A percentile compares a stretch with the other conserved stretches of the same genome.
These are phyloP conservation scores for Prolemur simus DNA, from an alignment of 2,113 vertebrate genomes.

Conservation along the genomic window DNA sequence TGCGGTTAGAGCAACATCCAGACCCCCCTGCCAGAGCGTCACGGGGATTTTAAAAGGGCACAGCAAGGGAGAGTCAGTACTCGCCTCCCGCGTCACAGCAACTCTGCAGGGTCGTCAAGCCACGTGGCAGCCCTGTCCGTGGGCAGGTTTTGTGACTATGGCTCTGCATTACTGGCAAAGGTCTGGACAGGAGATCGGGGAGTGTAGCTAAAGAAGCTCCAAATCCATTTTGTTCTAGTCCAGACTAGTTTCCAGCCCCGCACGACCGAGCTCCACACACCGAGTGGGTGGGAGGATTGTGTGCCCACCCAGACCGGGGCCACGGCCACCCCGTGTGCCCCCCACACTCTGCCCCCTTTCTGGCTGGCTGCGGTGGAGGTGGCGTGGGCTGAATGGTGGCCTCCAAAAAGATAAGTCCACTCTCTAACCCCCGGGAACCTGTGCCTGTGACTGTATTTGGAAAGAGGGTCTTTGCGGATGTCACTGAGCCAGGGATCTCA, in stretches of 20 bases:
- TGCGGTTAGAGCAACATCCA: no score
- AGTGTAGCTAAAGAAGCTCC: not conserved
- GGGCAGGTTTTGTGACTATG: fast-evolving
- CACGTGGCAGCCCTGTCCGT: not conserved
- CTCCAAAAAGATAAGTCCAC: not conserved
- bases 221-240: not conserved
- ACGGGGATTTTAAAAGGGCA: not conserved
- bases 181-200: fast-evolving
- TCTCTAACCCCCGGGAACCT: not conserved
- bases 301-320: not conserved
- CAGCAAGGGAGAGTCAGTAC: not conserved
- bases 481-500: not conserved
- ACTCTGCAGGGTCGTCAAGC: not conserved
- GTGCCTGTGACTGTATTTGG: no score
- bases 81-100: not conserved
- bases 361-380: not conserved
- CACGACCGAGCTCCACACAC: not conserved
- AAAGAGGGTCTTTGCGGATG: not conserved
- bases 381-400: not conserved
- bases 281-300: not conserved
- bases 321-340: no score
- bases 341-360: no score
- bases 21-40: not conserved
- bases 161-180: no score
- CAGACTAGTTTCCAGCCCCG: not conserved